Conservation (phyloP, 2,888 invertebrate genomes). For the Cryptops parisi region DNA sequence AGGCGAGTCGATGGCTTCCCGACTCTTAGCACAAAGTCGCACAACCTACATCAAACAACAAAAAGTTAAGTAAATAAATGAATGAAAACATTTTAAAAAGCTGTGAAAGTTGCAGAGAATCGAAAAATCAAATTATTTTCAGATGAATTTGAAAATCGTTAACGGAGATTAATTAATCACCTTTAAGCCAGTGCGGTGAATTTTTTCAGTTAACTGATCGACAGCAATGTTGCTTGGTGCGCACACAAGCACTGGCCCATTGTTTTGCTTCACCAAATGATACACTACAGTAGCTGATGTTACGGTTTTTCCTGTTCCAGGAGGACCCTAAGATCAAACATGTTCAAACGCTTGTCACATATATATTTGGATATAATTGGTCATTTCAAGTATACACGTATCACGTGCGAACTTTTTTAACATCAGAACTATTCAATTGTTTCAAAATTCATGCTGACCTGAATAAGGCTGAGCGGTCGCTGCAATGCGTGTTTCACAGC, state of each 20-base stretch:
- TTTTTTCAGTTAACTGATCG: slow-evolving; percentile 97
- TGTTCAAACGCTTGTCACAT: neutral
- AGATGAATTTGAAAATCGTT: neutral
- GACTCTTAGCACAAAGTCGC: slow-evolving; percentile 88
- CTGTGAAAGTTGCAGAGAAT: too few relatives aligned
- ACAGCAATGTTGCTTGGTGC: slow-evolving; percentile 99
- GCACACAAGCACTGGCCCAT: slow-evolving; percentile 84
- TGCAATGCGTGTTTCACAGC: slow-evolving; percentile 97
- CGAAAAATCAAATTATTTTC: too few relatives aligned
- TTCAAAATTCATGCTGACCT: slow-evolving; percentile 31
- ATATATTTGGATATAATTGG: too few relatives aligned
- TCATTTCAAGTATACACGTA: too few relatives aligned
- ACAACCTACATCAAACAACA: slow-evolving; percentile 39
- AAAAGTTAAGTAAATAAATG: neutral
- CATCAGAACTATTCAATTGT: too few relatives aligned
- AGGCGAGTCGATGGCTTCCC: slow-evolving; percentile 95
- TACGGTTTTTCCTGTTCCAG: slow-evolving; percentile 97
- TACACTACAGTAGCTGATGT: slow-evolving; percentile 99
- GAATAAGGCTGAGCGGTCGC: slow-evolving; percentile 87
- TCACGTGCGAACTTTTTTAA: too few relatives aligned
- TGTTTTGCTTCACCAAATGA: slow-evolving; percentile 86
- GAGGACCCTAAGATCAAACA: slow-evolving; percentile 46
- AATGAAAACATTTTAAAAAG: neutral
- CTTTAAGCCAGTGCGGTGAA: slow-evolving; percentile 91
- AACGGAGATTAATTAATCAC: slow-evolving; percentile 25